Base-by-base conservation (phyloP, 2,797 vertebrate genomes). In the Acanthis flammea region DNA sequence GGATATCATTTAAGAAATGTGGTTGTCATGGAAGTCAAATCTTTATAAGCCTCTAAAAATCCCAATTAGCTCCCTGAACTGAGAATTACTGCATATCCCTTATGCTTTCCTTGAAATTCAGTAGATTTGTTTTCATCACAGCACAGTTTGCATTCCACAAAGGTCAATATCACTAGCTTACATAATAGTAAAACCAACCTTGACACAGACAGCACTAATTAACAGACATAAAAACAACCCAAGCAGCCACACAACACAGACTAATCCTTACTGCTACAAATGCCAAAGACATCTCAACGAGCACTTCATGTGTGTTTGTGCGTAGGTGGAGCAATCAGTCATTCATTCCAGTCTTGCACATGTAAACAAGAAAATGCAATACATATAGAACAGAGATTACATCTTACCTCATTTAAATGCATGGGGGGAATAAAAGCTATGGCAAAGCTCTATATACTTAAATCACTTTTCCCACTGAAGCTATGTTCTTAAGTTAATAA, bases 151-250 rank as follows among this genome's bases (percentile, higher is more conserved):
- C 90, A 95, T 95, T 96, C 94, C 96, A 96, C 77, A 95, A 83
- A 66, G 72, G 72, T 80, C 92, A 96, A 10, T 91, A 95, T 78
- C 95, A 77, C 90, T 51, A 71, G 31, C 81, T 97, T 96, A 96
- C 86, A 95, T 97, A 97, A 97, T 53, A 96, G 88, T 73, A 96
- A 81, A 95, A 81, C 81, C 84, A 96, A 95, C 90, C 92, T 94
- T 95, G 95, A 97, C 93, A 96, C 63, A 92, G 92, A 93, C 94
- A 96, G 88, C 82, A 61, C 71, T 95, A 96, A 97, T 97, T 97
- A 97, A 90, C 80, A 95, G 68, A 70, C 75, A 95, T 72, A 91
- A 95, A 97, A 96, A 94, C 93, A 97, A 82, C 83, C 71, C 76
- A 73, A 50, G 84, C 73, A 94, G 88, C 79, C 91, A 90, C 71